Evolutionary conservation across 2,113 vertebrate species (phyloP), one percentile per base, ranked within the genome.

Genomic region (Ascaphus truei): DNA sequence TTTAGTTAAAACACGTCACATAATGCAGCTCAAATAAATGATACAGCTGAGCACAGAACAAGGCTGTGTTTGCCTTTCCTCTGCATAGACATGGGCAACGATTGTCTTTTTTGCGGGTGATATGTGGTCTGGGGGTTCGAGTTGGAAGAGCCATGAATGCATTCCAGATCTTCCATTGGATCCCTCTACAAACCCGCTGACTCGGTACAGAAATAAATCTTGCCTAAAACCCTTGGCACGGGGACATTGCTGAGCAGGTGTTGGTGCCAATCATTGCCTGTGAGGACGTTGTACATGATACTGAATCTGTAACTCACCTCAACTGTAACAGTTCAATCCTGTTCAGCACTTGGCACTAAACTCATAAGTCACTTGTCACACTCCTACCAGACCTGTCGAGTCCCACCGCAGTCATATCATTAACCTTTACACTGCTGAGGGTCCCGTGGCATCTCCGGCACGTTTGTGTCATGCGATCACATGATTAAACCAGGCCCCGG

Each of bases 191-290:
- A 60, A 60, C n/a, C 36, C 18, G 57, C 37, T 37, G 3, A 27
- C n/a, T 41, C 47, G 34, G 26, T 37, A 52, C 50, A 55, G n/a
- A 41, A 55, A 66, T 55, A 65, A 39, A 66, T 43, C 63, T 55
- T 55, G 23, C 50, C 39, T 55, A 66, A 66, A 55, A 55, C 50
- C 41, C 50, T 41, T 55, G 63, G 50, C 63, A 55, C 33, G n/a
- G 10, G 31, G 9, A 30, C 31, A 18, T 13, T 27, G 13, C 20
- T n/a, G 12, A 64, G 22, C 47, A 51, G 25, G 55, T 66, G 63
- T 56, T 66, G 34, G 8, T 55, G 50, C 65, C 65, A 67, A 37
- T 56, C 39, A 45, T 43, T 25, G 27, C 37, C 10, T 15, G 15
- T 12, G 10, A 33, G 31, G 31, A 33, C 31, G 10, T 10, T 12